Conservation (phyloP, 2,797 vertebrate species). For the Poecilia wingei region DNA sequence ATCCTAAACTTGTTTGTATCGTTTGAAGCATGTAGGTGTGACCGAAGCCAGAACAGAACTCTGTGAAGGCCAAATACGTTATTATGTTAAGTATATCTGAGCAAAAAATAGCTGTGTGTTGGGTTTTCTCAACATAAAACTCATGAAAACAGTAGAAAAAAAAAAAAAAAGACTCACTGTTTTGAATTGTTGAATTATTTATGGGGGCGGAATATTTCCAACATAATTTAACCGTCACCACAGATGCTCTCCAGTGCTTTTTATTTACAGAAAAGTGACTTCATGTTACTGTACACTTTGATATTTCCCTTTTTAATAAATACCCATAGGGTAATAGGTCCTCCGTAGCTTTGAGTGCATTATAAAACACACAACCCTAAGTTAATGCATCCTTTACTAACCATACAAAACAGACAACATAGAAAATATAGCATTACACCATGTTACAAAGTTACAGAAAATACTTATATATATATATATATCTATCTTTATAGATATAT, state of each 20-base stretch:
- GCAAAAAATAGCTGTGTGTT: conserved; percentile 1
- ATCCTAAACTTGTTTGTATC: neutral
- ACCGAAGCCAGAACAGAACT: neutral
- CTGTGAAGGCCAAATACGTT: neutral
- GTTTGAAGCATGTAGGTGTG: neutral
- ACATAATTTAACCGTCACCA: conserved; percentile 85
- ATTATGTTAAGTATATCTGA: neutral
- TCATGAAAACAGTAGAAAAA: neutral
- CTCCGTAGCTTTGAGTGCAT: conserved; percentile 94
- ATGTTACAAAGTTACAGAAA: conserved; percentile 92
- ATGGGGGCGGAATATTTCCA: conserved; percentile 87
- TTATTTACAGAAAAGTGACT: conserved; percentile 97
- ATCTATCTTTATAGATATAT: conserved; percentile 52
- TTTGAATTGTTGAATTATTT: conserved; percentile 86
- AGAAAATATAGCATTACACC: conserved; percentile 82
- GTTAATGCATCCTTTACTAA: conserved; percentile 89
- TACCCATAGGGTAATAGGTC: conserved; percentile 99
- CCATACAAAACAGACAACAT: conserved; percentile 86
- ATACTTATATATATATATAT: conserved; percentile 69
- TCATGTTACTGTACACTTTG: conserved; percentile 93
- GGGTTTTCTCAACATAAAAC: neutral
- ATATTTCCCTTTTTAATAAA: conserved; percentile 95
- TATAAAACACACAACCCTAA: conserved; percentile 97
- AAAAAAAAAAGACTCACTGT: conserved; percentile 29
- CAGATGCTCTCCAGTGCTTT: conserved; percentile 92